Evolutionary conservation across 2,888 invertebrate species (phyloP).

Genomic region (Myathropa florea): DNA sequence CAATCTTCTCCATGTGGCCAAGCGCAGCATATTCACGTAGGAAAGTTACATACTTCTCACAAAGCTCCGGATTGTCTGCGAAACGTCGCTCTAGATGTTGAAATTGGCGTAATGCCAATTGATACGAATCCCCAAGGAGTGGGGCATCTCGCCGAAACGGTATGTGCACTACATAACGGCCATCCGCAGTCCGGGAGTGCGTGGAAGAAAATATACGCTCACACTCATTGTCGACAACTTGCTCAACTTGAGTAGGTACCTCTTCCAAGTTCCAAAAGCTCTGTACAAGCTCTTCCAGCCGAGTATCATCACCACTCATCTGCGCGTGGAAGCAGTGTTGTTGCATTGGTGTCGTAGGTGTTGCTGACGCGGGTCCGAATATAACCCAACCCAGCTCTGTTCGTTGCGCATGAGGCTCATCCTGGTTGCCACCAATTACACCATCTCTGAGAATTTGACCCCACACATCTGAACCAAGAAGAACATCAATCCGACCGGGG

Average conservation of each 20-base stretch:
- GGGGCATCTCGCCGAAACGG: neutral
- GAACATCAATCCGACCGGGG: too few relatives aligned
- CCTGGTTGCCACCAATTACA: too few relatives aligned
- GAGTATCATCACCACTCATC: neutral
- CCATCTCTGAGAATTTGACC: neutral
- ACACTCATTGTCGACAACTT: neutral
- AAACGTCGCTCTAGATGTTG: neutral
- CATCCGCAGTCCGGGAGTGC: neutral
- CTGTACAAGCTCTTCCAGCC: neutral
- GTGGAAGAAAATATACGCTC: neutral
- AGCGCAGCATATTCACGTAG: too few relatives aligned
- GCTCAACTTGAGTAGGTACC: neutral
- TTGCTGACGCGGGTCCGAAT: constrained; percentile 12
- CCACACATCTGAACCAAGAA: neutral
- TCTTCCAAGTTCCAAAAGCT: constrained; percentile 22
- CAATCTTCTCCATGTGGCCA: neutral
- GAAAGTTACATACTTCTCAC: neutral
- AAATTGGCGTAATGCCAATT: neutral
- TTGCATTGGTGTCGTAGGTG: neutral
- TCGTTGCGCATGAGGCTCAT: neutral
- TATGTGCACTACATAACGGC: constrained; percentile 19
- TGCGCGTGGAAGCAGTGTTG: neutral
- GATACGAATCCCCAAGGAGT: neutral
- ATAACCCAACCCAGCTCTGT: constrained; percentile 24
- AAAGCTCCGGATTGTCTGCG: neutral